These are phyloP conservation scores for Callopanchax toddi DNA, from an alignment of 2,113 vertebrate genomes.

Conservation along the genomic window DNA sequence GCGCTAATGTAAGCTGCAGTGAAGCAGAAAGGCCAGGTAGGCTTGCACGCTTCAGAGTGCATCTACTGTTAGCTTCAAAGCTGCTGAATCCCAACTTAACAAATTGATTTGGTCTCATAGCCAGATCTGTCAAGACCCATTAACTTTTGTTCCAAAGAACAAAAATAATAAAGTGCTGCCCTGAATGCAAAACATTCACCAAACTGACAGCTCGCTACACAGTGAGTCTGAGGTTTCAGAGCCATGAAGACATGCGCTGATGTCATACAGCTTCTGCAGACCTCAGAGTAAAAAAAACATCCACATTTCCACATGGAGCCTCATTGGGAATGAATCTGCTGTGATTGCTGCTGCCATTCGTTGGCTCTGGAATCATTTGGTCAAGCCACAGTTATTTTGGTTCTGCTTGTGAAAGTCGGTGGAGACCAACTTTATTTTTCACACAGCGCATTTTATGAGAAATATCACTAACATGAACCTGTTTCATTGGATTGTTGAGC, in stretches of 20 bases:
- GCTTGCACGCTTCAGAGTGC: constrained; percentile 46
- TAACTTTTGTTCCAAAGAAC: constrained; percentile 12
- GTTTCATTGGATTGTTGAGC: constrained; percentile 9
- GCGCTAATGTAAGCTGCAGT: constrained; percentile 43
- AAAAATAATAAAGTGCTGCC: not conserved
- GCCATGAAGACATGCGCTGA: constrained; percentile 38
- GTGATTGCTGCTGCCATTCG: constrained; percentile 46
- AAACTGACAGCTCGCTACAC: constrained; percentile 22
- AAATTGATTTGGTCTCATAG: constrained; percentile 53
- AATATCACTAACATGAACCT: constrained; percentile 17
- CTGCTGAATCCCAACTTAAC: constrained; percentile 40
- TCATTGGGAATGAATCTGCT: constrained; percentile 36
- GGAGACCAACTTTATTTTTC: constrained; percentile 37
- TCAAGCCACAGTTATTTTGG: constrained; percentile 57
- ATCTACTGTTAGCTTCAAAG: constrained; percentile 56
- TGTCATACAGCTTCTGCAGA: constrained; percentile 44
- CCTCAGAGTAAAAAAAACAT: constrained; percentile 34
- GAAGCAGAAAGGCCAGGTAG: constrained; percentile 57
- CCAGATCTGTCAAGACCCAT: constrained; percentile 47
- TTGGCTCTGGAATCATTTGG: constrained; percentile 43
- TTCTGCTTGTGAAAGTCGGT: constrained; percentile 53
- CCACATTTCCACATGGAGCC: constrained; percentile 51
- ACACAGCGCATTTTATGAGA: constrained; percentile 8
- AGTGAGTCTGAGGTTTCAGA: constrained; percentile 11
- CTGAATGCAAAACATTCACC: constrained; percentile 30